Evolutionary conservation across 1,140 invertebrate species (phyloP), one percentile per base, ranked within the genome.

Genomic region (Macrobrachium nipponense): DNA sequence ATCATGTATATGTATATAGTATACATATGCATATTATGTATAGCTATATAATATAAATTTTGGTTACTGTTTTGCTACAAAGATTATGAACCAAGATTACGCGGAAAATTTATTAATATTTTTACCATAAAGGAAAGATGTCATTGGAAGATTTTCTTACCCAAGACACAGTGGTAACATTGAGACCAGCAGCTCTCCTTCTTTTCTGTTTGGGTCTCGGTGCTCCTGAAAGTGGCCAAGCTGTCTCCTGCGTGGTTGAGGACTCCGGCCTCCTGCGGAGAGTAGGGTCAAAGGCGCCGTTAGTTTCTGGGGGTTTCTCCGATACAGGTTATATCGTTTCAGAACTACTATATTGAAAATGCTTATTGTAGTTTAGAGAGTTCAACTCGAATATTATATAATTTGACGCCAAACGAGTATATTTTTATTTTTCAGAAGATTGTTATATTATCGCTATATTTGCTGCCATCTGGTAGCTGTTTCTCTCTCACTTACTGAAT

Each of bases 161-260:
- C 96, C 59, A 94, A 94, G 5, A 97, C 91, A 90, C 96, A 97
- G 89, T 95, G 95, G 43, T 96, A 91, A 86, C 96, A 94, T 89
- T 96, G 95, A 70, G 93, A 92, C 94, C 95, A 96, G 89, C 94
- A 94, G 0, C 95, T 94, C 36, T 95, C 92, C 86, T 93, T 92
- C 27, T 90, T 89, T 90, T 96, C 95, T 0, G 95, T 97, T 92
- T 97, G 96, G 0, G 96, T 97, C 78, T 89, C 59, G 61, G 89
- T 27, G 72, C 62, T 87, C 61, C 70, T 64, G 72, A 81, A 87
- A 70, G 87, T 89, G 15, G 82, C 78, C 64, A 88, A 66, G 59
- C 79, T 82, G 77, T 88, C 75, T 62, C 83, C 88, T 0, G 87
- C 60, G 43, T 88, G 87, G 78, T 84, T 88, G 72, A 88, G 43